Evolutionary conservation across 1,140 invertebrate genomes (phyloP), one percentile per base, ranked within the genome.

Genomic region (Drosophila orosa): DNA sequence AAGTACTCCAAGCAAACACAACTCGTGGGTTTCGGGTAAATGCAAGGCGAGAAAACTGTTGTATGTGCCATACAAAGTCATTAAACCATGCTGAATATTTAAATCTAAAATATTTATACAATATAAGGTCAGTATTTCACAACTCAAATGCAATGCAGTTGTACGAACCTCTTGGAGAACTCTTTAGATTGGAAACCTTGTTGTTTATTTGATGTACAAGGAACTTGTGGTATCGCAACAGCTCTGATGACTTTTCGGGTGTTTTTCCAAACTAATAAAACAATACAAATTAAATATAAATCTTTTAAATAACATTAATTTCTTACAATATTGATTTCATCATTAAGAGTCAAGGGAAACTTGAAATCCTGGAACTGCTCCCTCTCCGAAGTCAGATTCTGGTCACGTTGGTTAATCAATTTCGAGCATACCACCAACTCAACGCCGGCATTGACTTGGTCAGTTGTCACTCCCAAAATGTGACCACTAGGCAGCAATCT

Each of bases 11-110:
- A 60, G 24, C 24, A 83, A 44, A 24, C 58, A 59, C 25, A 63
- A 33, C 5, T 62, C 54, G 27, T 74, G 54, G 13, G 45, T 45
- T 54, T 60, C 55, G 8, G 42, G 44, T n/a, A 78, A 83, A 44
- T 83, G 44, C 58, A 68, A 52, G 1, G 47, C 48, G 8, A 74
- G 27, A 42, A 78, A 83, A 24, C 27, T 54, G 37, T 69, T 83
- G 58, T 82, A 79, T n/a, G 69, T 74, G 1, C 80, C 80, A 39
- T 61, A 78, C 35, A 83, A 55, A 19, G 69, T 57, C 7, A 39
- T 25, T 22, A 84, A 44, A 3, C 66, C 42, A 8, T 37, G 47
- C 47, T 66, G 59, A n/a, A 24, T 7, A 2, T 19, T 52, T n/a
- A 17, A 5, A 31, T 71, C 67, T 71, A 9, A 54, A 67, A 67